Base-by-base conservation (phyloP, 2,113 vertebrate species). In the Hyla sarda region DNA sequence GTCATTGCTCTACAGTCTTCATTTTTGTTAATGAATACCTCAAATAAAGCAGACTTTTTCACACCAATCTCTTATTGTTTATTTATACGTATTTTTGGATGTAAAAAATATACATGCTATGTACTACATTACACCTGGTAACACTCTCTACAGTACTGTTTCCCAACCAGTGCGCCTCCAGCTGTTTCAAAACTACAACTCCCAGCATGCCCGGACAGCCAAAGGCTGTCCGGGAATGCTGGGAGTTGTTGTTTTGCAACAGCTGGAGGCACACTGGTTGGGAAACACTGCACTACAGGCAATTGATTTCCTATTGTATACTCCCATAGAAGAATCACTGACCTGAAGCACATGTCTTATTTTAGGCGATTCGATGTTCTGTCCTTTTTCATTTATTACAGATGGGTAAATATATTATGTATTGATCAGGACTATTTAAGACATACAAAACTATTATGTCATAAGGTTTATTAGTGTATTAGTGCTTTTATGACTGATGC, bases 1-100 rank as follows among this genome's bases (percentile, higher is more conserved):
- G 50, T 87, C 89, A 90, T 67, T 69, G 62, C 28, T 34, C n/a
- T 32, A 50, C 58, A 69, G 25, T 76, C 71, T 87, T 50, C 83
- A 67, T 71, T 82, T 87, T n/a, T n/a, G n/a, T 67, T 21, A 50
- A 67, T 47, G 17, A 82, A 65, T 67, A 65, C 60, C 45, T 30
- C 60, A 32, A 69, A 50, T 82, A 82, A 82, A 82, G 76, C 45
- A 82, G 34, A 48, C 28, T 50, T 69, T 50, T 50, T 82, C 41
- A 69, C 45, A 82, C 30, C 13, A 23, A 28, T n/a, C 19, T 50
- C 37, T 69, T 30, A 32, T 32, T 50, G 19, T 67, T 82, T 82
- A 69, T 69, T 82, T 21, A 16, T 30, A 48, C 30, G 58, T 32
- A 45, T 5, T n/a, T 1, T 10, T 78, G 75, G 12, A 28, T 47